phyloP scores from a whole-genome alignment of 2,888 invertebrate species.

The Clunio marinus region DNA sequence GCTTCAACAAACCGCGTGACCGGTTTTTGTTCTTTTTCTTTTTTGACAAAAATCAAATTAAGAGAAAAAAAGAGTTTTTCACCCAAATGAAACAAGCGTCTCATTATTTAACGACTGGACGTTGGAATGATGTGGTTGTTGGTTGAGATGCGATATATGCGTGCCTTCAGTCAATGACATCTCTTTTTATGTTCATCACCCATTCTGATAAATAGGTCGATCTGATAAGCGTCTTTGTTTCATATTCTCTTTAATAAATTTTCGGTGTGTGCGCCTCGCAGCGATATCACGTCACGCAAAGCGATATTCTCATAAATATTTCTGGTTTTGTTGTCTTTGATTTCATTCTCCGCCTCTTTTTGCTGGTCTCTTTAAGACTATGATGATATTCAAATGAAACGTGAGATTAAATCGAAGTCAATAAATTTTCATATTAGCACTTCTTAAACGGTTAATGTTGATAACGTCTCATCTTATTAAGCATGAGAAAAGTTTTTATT shows the following conservation, averaged over 20 bases:
- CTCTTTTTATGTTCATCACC: slow-evolving; percentile 4
- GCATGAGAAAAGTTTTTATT: background rate
- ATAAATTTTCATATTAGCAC: slow-evolving; percentile 35
- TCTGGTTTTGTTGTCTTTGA: too few relatives aligned
- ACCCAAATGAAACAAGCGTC: slow-evolving; percentile 11
- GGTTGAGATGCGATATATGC: background rate
- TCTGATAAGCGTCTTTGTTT: slow-evolving; percentile 22
- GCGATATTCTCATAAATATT: background rate
- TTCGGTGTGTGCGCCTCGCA: background rate
- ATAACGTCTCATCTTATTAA: slow-evolving; percentile 13
- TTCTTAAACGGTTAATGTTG: slow-evolving; percentile 32
- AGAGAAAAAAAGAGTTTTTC: slow-evolving; percentile 8
- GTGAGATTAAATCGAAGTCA: slow-evolving; percentile 28
- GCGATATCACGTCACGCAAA: background rate
- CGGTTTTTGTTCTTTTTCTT: slow-evolving; percentile 3
- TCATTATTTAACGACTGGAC: slow-evolving; percentile 34
- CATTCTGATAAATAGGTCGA: slow-evolving; percentile 33
- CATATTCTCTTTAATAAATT: background rate
- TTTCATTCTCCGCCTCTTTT: background rate
- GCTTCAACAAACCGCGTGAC: slow-evolving; percentile 38
- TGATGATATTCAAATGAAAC: slow-evolving; percentile 17
- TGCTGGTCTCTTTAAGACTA: background rate
- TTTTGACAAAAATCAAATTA: slow-evolving; percentile 22
- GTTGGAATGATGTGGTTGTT: slow-evolving; percentile 26
- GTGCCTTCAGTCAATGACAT: slow-evolving; percentile 30